These are phyloP conservation scores for Apogon talboti DNA, from an alignment of 2,797 vertebrate species.

Conservation along the genomic window DNA sequence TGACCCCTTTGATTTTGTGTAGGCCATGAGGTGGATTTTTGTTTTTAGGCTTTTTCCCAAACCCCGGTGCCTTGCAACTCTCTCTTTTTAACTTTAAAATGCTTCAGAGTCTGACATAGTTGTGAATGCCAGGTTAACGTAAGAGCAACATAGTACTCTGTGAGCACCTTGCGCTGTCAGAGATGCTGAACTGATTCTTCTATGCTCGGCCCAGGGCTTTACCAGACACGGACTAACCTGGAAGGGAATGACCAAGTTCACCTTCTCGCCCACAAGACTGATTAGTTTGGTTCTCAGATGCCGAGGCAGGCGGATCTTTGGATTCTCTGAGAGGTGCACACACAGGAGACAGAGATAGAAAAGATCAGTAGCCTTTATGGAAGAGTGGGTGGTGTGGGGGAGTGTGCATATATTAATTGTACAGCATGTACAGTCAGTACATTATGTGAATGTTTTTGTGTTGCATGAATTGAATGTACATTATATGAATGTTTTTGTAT, in stretches of 20 bases:
- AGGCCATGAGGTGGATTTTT: constrained; percentile 1
- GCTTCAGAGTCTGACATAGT: background rate
- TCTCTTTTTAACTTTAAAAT: background rate
- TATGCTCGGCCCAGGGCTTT: background rate
- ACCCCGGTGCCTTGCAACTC: background rate
- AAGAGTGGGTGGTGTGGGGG: constrained; percentile 5
- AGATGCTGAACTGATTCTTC: background rate
- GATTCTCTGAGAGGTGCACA: constrained; percentile 81
- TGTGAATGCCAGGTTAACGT: background rate
- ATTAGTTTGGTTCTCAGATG: constrained; percentile 88
- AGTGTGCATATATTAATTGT: background rate
- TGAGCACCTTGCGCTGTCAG: background rate
- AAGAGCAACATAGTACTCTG: background rate
- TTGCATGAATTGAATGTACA: background rate
- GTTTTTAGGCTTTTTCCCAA: background rate
- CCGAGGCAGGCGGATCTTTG: constrained; percentile 91
- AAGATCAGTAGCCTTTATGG: background rate
- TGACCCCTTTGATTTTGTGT: constrained; percentile 13
- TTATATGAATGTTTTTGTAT: no score
- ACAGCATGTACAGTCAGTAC: background rate
- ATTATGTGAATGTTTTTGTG: constrained; percentile 1
- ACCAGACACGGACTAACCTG: constrained; percentile 80
- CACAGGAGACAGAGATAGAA: background rate
- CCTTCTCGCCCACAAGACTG: constrained; percentile 86
- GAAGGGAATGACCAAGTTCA: constrained; percentile 93